Evolutionary conservation across 1,140 invertebrate species (phyloP), one percentile per base, ranked within the genome.

Genomic region (Diuraphis noxia): DNA sequence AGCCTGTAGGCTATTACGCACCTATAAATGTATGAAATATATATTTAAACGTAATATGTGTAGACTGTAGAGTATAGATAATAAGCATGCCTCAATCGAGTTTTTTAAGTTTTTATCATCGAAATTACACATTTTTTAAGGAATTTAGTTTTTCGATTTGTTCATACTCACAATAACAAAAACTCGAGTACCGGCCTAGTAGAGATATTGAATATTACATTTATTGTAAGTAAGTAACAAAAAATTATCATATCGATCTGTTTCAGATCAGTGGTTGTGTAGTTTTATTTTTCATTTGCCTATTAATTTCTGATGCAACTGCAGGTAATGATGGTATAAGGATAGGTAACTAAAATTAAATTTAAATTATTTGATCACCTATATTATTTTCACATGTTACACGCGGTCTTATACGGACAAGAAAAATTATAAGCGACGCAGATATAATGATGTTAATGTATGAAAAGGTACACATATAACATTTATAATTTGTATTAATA

Each of bases 401-500:
- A 72, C 6, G 56, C 3, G 0, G 30, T n/a, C 13, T 72, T 72
- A 72, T 72, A 72, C 13, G 4, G 56, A 17, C 13, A 72, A 72
- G 13, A 72, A 49, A 17, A 72, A 72, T n/a, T 63, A 13, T 63
- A 13, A n/a, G 17, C 13, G n/a, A 72, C 13, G 5, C 30, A 72
- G 30, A 72, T 72, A 72, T 72, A 72, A 72, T n/a, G 30, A 72
- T 72, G n/a, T n/a, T 72, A 5, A 72, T 72, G 56, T 72, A 72
- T 72, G 30, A 72, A 72, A 72, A 72, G 13, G 56, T 72, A 72
- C n/a, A 72, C 4, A 17, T 72, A 72, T 19, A 34, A 72, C 56
- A 72, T 72, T 72, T 72, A 72, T 72, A 72, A 72, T 72, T 72
- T 72, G 13, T 72, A 72, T 72, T 72, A n/a, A 72, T 72, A n/a